These are phyloP conservation scores for Pseudonaja textilis DNA, from an alignment of 2,113 vertebrate species.

Conservation along the genomic window DNA sequence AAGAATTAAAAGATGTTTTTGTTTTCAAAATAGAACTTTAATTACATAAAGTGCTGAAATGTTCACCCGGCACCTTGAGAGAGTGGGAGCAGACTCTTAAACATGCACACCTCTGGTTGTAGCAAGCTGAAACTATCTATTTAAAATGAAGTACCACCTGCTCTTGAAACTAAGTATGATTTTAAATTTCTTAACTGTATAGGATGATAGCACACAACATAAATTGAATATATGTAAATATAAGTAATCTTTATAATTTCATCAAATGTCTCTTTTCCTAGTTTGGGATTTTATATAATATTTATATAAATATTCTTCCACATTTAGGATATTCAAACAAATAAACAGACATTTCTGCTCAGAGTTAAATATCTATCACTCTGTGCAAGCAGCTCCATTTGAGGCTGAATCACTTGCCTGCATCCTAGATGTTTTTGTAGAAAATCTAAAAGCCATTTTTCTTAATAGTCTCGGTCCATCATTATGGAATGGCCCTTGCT, in stretches of 20 bases:
- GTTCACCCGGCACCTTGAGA: not conserved
- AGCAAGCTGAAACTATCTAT: not conserved
- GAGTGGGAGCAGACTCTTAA: not conserved
- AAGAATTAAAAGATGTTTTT: not conserved
- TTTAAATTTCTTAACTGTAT: not conserved
- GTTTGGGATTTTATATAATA: not conserved
- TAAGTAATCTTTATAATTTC: slow-evolving; percentile 3
- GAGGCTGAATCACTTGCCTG: not conserved
- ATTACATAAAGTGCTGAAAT: not conserved
- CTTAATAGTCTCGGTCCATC: not conserved
- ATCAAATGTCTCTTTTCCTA: not conserved
- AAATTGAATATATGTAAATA: not conserved
- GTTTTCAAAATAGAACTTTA: not conserved
- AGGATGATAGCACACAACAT: not conserved
- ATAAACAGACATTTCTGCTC: not conserved
- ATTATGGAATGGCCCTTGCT: not conserved
- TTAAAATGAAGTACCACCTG: not conserved
- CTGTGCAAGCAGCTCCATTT: not conserved
- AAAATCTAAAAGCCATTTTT: not conserved
- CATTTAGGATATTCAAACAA: not conserved
- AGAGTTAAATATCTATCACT: not conserved
- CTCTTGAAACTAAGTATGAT: not conserved
- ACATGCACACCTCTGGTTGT: not conserved
- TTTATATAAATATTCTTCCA: not conserved
- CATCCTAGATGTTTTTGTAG: not conserved